phyloP scores from a whole-genome alignment of 2,888 invertebrate species.

The Harpagoxenus sublaevis region DNA sequence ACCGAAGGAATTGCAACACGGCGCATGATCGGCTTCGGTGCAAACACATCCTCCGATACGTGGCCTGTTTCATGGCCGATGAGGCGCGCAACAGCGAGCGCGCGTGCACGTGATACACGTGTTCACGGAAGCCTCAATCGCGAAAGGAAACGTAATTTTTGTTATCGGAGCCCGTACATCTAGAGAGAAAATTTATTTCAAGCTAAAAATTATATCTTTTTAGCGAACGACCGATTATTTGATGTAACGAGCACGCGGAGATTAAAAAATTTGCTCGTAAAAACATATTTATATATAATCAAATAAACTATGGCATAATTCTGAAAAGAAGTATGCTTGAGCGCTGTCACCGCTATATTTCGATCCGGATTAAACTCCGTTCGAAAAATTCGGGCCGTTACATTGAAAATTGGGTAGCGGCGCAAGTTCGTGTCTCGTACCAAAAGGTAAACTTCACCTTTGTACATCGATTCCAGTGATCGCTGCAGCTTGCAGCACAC shows the following conservation, averaged over 20 bases:
- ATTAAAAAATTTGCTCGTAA: not conserved
- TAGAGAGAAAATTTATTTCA: not conserved
- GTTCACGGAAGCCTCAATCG: not conserved
- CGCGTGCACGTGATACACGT: constrained; percentile 39
- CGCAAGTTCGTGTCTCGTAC: constrained; percentile 16
- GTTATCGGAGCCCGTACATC: not conserved
- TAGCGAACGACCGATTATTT: not conserved
- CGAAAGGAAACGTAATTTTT: constrained; percentile 17
- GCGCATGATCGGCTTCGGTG: constrained; percentile 63
- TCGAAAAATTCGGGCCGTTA: constrained; percentile 13
- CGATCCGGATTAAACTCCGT: not conserved
- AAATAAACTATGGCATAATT: not conserved
- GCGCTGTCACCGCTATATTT: not conserved
- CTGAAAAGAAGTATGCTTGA: not conserved
- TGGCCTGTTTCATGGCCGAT: constrained; percentile 71
- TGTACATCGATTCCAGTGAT: constrained; percentile 64
- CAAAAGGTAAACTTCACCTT: constrained; percentile 64
- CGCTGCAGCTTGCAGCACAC: constrained; percentile 66
- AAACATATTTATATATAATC: not conserved
- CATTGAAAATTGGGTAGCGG: constrained; percentile 2
- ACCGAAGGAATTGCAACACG: constrained; percentile 65
- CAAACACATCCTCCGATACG: constrained; percentile 71
- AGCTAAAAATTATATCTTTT: not conserved
- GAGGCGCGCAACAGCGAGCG: constrained; percentile 53
- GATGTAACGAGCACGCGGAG: not conserved